These are phyloP conservation scores for Gibbula magus DNA, from an alignment of 2,888 invertebrate species.

Conservation along the genomic window DNA sequence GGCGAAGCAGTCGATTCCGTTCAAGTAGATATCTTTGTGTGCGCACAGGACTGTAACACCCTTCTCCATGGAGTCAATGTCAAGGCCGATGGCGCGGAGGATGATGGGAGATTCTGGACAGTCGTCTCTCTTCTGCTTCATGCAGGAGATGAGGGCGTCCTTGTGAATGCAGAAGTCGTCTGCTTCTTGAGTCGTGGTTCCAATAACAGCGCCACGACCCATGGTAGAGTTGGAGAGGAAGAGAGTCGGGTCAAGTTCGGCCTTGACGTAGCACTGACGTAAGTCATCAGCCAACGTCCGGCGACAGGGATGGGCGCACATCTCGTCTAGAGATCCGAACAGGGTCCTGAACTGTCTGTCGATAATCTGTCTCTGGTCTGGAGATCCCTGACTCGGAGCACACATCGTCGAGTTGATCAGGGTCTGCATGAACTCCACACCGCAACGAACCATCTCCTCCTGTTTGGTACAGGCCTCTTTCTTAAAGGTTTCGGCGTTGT, in stretches of 20 bases:
- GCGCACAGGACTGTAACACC: slow-evolving; percentile 36
- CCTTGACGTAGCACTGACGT: slow-evolving; percentile 30
- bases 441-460: slow-evolving; percentile 2
- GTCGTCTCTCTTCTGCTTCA: slow-evolving; percentile 31
- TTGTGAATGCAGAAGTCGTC: slow-evolving; percentile 29
- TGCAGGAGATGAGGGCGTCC: slow-evolving; percentile 33
- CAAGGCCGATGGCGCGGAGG: slow-evolving; percentile 33
- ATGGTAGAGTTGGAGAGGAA: slow-evolving; percentile 38
- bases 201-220: slow-evolving; percentile 39
- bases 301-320: slow-evolving; percentile 32
- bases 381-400: background rate
- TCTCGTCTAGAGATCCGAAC: background rate
- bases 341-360: slow-evolving; percentile 22
- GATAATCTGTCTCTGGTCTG: slow-evolving; percentile 1
- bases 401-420: slow-evolving; percentile 11
- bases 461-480: background rate
- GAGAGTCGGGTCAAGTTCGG: slow-evolving; percentile 33
- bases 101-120: slow-evolving; percentile 43
- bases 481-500: background rate
- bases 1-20: background rate
- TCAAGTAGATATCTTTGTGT: slow-evolving; percentile 19
- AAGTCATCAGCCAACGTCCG: slow-evolving; percentile 30
- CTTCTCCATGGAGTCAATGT: slow-evolving; percentile 40
- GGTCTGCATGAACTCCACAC: slow-evolving; percentile 17
- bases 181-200: slow-evolving; percentile 29